phyloP scores from a whole-genome alignment of 2,797 vertebrate species.

The Prunella strophiata region DNA sequence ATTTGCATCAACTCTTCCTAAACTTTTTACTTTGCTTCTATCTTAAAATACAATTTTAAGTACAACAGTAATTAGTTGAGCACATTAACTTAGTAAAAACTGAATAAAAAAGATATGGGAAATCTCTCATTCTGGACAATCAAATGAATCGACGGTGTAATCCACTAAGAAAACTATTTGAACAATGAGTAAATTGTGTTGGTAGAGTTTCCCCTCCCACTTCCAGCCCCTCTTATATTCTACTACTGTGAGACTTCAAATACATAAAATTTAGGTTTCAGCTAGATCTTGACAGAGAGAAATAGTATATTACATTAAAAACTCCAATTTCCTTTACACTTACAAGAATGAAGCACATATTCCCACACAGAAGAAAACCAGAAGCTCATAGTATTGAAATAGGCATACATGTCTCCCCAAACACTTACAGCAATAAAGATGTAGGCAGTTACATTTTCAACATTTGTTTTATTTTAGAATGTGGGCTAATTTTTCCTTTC shows the following conservation, averaged over 20 bases:
- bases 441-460: not conserved
- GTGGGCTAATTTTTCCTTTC: not conserved
- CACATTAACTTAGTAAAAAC: not conserved
- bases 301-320: conserved; percentile 14
- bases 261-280: not conserved
- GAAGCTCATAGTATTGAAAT: not conserved
- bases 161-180: not conserved
- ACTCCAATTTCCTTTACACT: not conserved
- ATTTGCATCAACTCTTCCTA: not conserved
- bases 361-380: not conserved
- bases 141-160: not conserved
- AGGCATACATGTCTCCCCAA: not conserved
- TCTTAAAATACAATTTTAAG: not conserved
- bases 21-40: not conserved
- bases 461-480: not conserved
- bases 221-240: not conserved
- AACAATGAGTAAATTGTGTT: not conserved
- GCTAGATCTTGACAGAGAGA: not conserved
- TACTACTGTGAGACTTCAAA: not conserved
- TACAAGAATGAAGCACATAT: not conserved
- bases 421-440: not conserved
- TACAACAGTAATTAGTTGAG: not conserved
- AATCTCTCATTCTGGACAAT: not conserved
- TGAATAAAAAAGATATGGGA: not conserved
- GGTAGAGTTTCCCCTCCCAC: not conserved